Percentiles rank a stretch among this genome's conserved stretches.
Conservation (phyloP, 2,113 vertebrate genomes). For the Eptesicus fuscus region DNA sequence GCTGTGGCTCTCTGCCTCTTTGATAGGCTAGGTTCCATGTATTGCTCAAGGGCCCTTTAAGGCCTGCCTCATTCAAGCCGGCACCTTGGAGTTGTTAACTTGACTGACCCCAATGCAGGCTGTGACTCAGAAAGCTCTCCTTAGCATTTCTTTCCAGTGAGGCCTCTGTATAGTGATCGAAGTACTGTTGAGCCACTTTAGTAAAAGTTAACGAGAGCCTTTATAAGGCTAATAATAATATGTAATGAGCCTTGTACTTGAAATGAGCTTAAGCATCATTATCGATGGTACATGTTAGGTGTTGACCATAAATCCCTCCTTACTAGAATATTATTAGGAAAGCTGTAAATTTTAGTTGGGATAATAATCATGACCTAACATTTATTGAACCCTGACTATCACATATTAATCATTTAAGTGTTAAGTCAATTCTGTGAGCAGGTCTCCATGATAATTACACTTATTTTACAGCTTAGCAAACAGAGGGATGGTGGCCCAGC, state of each 20-base stretch:
- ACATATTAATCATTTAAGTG: neutral
- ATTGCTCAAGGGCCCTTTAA: neutral
- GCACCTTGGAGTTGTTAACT: neutral
- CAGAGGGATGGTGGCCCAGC: neutral
- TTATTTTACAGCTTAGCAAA: neutral
- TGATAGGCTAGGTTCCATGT: neutral
- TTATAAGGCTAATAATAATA: neutral
- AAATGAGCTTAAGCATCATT: neutral
- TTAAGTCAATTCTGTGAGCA: neutral
- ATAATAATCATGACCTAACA: neutral
- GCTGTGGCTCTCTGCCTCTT: neutral
- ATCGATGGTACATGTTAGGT: neutral
- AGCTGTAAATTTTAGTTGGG: neutral
- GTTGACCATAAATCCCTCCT: neutral
- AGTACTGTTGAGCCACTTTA: neutral
- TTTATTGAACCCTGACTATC: neutral
- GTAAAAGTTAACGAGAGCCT: neutral
- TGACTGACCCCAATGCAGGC: neutral
- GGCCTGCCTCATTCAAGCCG: neutral
- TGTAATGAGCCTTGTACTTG: neutral
- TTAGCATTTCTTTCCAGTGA: neutral
- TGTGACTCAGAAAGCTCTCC: neutral
- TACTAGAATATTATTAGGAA: neutral
- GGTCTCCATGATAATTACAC: neutral
- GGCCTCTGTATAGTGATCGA: fast-evolving